phyloP scores from a whole-genome alignment of 2,797 vertebrate genomes.

The Sebastes matsubarae region DNA sequence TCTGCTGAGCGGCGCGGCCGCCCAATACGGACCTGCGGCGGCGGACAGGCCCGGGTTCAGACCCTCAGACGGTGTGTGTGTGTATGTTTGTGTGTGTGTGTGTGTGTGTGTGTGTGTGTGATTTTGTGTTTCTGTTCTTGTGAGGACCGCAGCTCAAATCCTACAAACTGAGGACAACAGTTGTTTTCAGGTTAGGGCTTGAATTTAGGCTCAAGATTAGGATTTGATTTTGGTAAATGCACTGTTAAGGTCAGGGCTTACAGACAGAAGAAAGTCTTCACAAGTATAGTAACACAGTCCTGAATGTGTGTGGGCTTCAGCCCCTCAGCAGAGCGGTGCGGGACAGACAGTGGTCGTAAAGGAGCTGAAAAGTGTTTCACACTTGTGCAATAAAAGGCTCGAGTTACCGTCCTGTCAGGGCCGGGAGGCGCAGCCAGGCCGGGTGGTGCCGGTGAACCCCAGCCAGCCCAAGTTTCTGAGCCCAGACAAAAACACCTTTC shows the following conservation, averaged over 20 bases:
- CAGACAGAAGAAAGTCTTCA: conserved; percentile 14
- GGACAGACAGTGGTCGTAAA: conserved; percentile 76
- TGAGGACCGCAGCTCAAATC: background rate
- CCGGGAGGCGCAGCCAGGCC: conserved; percentile 52
- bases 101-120: background rate
- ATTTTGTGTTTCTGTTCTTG: background rate
- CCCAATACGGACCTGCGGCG: background rate
- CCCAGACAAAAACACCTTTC: conserved; percentile 86
- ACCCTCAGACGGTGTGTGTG: conserved; percentile 8
- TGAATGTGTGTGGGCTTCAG: conserved; percentile 66
- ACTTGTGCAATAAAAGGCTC: conserved; percentile 81
- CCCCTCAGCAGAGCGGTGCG: conserved; percentile 59
- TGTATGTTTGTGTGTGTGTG: background rate
- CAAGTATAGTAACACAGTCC: background rate
- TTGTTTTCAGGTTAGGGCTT: background rate
- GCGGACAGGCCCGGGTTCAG: conserved; percentile 15
- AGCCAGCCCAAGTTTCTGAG: conserved; percentile 60
- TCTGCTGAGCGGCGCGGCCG: background rate
- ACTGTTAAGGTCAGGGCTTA: background rate
- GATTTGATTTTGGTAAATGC: background rate
- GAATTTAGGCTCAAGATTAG: background rate
- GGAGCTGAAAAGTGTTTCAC: conserved; percentile 80
- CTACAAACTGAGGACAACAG: no score
- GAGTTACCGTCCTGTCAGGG: conserved; percentile 76
- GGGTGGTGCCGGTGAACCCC: conserved; percentile 53